Base-by-base conservation (phyloP, 2,113 vertebrate genomes). In the Todiramphus chloris region DNA sequence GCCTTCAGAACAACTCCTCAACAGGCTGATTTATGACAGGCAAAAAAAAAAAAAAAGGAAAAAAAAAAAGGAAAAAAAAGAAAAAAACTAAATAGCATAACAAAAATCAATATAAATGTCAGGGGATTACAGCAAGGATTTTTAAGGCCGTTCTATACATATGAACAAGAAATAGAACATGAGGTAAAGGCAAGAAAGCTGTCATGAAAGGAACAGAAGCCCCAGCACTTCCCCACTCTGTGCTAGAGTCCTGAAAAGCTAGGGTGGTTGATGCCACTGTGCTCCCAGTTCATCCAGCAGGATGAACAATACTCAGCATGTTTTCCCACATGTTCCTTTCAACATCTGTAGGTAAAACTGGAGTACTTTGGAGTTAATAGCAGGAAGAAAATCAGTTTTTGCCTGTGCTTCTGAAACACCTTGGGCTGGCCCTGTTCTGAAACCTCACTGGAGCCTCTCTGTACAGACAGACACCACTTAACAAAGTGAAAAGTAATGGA, bases 401-500 rank as follows among this genome's bases (percentile, higher is more conserved):
- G 16, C 46, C 30, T 51, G 9, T 70, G 25, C 20, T 87, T 78
- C 85, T 89, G 64, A 59, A 89, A 59, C 30, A 44, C 35, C 19
- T 62, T 21, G 28, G 41, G 3, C 53, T 77, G 35, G 58, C 16
- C 46, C 53, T 81, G 12, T 11, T 83, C 67, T 30, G 51, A 74
- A 96, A 85, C 70, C 67, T 90, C 48, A 31, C 68, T 44, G 51
- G 79, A 93, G 60, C 56, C 88, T 87, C 76, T 62, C 68, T 44
- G 13, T 66, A 69, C 48, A 83, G 90, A 83, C 56, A 84, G 79
- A 90, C 68, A 77, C n/a, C 46, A 81, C 80, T 92, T 88, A 83
- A 91, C 68, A 83, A 90, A 94, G 76, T 90, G 69, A 53, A 92
- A 87, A 95, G 48, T 84, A 95, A 96, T 81, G 96, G 92, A 89